Evolutionary conservation across 1,140 invertebrate genomes (phyloP), one percentile per base, ranked within the genome.

Genomic region (Grapholita molesta): DNA sequence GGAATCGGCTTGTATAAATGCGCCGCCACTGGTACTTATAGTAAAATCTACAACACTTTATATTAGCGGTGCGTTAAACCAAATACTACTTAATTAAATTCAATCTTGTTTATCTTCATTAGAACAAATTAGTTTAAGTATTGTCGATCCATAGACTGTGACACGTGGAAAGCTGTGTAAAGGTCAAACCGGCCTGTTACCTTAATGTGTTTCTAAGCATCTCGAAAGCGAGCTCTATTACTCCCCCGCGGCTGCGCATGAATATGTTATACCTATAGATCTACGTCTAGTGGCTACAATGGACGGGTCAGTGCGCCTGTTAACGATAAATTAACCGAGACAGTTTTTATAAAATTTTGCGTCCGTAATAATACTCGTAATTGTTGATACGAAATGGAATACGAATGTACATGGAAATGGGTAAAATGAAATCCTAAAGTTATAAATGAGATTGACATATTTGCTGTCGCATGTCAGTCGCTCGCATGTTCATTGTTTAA

Each of bases 401-500:
- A 38, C n/a, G 3, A 12, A 35, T 1, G n/a, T 12, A n/a, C 11
- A 38, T 15, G 1, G 1, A 15, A 5, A 6, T 15, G 35, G 35
- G 18, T 18, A 21, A 48, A 1, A 18, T 48, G 18, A 21, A 48
- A 21, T 4, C 18, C 15, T 48, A 9, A 48, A 21, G 42, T 3
- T 15, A 48, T 48, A 21, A 21, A 48, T 21, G n/a, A 48, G 15
- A 38, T 38, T n/a, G n/a, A n/a, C n/a, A 18, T 18, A 48, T 38
- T 38, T 38, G 12, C n/a, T 18, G 7, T 48, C 18, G 42, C 42
- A 48, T 48, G 42, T 6, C 18, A 9, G 42, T 48, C 42, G 15
- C 38, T 25, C 25, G 55, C 55, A 15, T 61, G 55, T 32, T 28
- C n/a, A 61, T 61, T 61, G 55, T 61, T 12, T 61, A 28, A 61